Base-by-base conservation (phyloP, 2,113 vertebrate species). In the Lepisosteus osseus region DNA sequence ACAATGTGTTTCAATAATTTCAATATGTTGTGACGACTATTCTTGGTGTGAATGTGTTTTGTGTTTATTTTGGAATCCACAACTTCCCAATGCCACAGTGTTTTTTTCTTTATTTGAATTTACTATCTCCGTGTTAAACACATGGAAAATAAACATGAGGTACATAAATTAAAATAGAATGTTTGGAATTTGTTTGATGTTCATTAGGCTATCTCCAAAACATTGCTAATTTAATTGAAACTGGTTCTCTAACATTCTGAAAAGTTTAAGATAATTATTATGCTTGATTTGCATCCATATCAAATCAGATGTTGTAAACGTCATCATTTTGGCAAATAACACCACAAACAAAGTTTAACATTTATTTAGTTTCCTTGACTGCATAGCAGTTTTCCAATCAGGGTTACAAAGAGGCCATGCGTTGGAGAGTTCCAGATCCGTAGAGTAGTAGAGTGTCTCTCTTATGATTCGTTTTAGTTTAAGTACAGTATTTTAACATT, bases 211-310 rank as follows among this genome's bases (percentile, higher is more conserved):
- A 75, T 76, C 74, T 67, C 65, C 73, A 17, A 29, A 74, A 63
- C 63, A 71, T 29, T 73, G 64, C 74, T 74, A 12, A 5, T 83
- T 74, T 78, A 80, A 79, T 79, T 77, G 70, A 61, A 41, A 74
- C 43, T 41, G 44, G 76, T 61, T 77, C 14, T 77, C 61, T 72
- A 15, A 44, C 14, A 67, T 54, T 15, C 29, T 29, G 29, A 70
- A 75, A 41, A n/a, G 47, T 61, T 77, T 62, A 54, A 54, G 9
- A 41, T 55, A 68, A 67, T 47, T 51, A 3, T 40, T 7, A n/a
- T 71, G 64, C 61, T 45, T 55, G 40, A 63, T 72, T 72, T 64
- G 15, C 62, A 43, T 65, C 29, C 14, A 9, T 45, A 59, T 72
- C 41, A 56, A 42, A 65, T 44, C 7, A 51, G 40, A 65, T 12